phyloP scores from a whole-genome alignment of 2,888 invertebrate genomes.

The Melanotus villosus region DNA sequence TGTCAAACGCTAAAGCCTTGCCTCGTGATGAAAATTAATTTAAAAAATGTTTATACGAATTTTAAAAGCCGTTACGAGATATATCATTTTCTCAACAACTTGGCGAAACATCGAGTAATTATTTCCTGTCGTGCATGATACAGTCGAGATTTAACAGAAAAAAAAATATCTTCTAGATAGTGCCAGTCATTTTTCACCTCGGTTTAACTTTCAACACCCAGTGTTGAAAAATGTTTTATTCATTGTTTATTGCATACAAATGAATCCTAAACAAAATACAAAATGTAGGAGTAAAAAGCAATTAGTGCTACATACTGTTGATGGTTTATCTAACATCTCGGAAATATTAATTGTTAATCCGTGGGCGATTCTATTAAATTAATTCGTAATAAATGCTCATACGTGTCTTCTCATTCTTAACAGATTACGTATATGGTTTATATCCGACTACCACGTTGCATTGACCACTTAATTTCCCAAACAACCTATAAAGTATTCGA shows the following conservation, averaged over 20 bases:
- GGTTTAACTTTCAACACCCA: constrained; percentile 23
- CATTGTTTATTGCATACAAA: constrained; percentile 28
- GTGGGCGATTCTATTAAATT: constrained; percentile 10
- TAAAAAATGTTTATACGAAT: constrained; percentile 4
- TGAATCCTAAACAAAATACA: constrained; percentile 10
- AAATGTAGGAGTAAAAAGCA: constrained; percentile 35
- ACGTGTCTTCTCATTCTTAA: neutral
- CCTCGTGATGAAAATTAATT: constrained; percentile 1
- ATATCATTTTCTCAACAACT: neutral
- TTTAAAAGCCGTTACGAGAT: neutral
- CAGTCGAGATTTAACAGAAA: constrained; percentile 10
- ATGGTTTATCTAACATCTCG: constrained; percentile 31
- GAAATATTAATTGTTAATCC: constrained; percentile 27
- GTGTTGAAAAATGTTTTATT: constrained; percentile 30
- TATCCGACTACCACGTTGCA: neutral
- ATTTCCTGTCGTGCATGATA: constrained; percentile 24
- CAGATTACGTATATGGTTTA: neutral
- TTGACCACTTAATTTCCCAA: neutral
- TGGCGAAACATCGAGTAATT: constrained; percentile 15
- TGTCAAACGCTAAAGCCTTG: neutral
- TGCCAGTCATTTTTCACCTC: constrained; percentile 29
- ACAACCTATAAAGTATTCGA: constrained; percentile 34
- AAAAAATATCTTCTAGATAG: constrained; percentile 14
- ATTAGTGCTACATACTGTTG: constrained; percentile 27
- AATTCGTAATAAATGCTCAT: constrained; percentile 1